These are phyloP conservation scores for Anoplophora glabripennis DNA, from an alignment of 1,140 invertebrate species.

Conservation along the genomic window DNA sequence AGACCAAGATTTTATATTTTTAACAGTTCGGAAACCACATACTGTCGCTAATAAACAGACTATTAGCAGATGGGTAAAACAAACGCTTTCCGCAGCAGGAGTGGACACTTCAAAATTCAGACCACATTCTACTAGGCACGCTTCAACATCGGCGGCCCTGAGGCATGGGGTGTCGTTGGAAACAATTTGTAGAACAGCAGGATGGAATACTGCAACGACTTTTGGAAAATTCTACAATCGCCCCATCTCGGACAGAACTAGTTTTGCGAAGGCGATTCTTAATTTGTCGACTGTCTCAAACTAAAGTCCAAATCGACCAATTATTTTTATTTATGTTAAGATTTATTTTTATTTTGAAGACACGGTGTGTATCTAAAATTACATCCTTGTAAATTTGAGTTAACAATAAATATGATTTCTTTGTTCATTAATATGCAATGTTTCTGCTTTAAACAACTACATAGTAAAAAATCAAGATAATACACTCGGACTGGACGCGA, in stretches of 20 bases:
- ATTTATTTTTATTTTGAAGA: too few species aligned
- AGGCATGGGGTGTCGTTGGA: slow-evolving; percentile 27
- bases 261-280: slow-evolving; percentile 38
- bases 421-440: too few species aligned
- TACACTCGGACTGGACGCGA: slow-evolving; percentile 3
- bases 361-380: too few species aligned
- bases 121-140: slow-evolving; percentile 26
- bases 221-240: slow-evolving; percentile 39
- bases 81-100: slow-evolving; percentile 12
- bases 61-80: slow-evolving; percentile 32
- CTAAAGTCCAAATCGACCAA: too few species aligned
- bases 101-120: slow-evolving; percentile 23
- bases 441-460: slow-evolving; percentile 8
- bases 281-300: too few species aligned
- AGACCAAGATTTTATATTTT: neutral
- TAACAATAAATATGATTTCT: too few species aligned
- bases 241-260: slow-evolving; percentile 29
- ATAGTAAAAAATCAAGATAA: neutral
- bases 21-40: slow-evolving; percentile 26
- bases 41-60: slow-evolving; percentile 23
- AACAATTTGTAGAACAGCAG: slow-evolving; percentile 30
- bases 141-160: slow-evolving; percentile 29
- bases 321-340: too few species aligned
- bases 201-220: slow-evolving; percentile 33
- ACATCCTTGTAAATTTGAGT: too few species aligned